Base-by-base conservation (phyloP, 1,140 invertebrate species). In the Drosophila leontia region DNA sequence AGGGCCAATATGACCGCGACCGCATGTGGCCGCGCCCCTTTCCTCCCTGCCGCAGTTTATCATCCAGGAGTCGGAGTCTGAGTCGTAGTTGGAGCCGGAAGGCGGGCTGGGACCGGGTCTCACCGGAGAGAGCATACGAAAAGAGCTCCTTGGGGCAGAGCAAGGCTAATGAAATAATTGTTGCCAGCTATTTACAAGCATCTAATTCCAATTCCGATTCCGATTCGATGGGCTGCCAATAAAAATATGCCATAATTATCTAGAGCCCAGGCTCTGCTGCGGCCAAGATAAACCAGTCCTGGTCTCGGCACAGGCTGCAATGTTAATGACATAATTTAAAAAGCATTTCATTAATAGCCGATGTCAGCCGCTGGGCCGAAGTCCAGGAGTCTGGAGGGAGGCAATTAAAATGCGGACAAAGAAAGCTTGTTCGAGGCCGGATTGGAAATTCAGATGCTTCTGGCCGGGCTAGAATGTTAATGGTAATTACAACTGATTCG, bases 241-340 rank as follows among this genome's bases (percentile, higher is more conserved):
- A 79, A 86, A 88, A 87, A 83, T 83, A 84, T 88, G 84, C 84
- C 84, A 87, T 87, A 88, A 87, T 87, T 87, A 75, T 51, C 29
- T 53, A 75, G 63, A 51, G 37, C 51, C 29, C 12, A 9, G 48
- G 42, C 26, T 32, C n/a, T 71, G 11, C 50, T 35, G 11, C 7
- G 55, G 67, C 26, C 44, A 15, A 75, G 62, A 67, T 42, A 71
- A 83, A 88, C 84, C 80, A 80, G 83, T 88, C 84, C 48, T 68
- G 48, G 48, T 11, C 57, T 6, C 57, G 60, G 67, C 61, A 61
- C 79, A 60, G 78, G 75, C 74, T 67, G 83, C 83, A 87, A 87
- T 87, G 84, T 87, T 87, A 87, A 87, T 87, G 83, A 88, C 83
- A 87, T 87, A 87, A 87, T 87, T 84, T 83, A 77, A 83, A 86